Base-by-base conservation (phyloP, 1,140 invertebrate genomes). In the Telenomus remus region DNA sequence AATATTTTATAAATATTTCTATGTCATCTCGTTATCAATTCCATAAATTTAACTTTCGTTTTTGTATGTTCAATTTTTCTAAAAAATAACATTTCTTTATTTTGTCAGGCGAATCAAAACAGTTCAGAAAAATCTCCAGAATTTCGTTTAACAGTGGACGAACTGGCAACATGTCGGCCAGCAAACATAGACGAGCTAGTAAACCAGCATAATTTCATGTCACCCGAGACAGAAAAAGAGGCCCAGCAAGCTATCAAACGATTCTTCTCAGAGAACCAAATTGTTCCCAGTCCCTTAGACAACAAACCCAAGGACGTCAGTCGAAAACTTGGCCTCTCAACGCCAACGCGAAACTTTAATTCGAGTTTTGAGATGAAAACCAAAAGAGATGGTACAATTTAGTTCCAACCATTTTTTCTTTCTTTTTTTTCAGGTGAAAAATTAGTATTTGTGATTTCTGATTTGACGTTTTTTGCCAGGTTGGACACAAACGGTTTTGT, bases 401-500 rank as follows among this genome's bases (percentile, higher is more conserved):
- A n/a, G n/a, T n/a, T n/a, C n/a, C n/a, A n/a, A n/a, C n/a, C n/a
- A n/a, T n/a, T n/a, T n/a, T n/a, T n/a, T n/a, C n/a, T n/a, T n/a
- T n/a, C n/a, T n/a, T n/a, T n/a, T n/a, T n/a, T n/a, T n/a, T n/a
- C n/a, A n/a, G n/a, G n/a, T n/a, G n/a, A n/a, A n/a, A n/a, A n/a
- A n/a, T n/a, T n/a, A n/a, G n/a, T n/a, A n/a, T n/a, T n/a, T n/a
- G n/a, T n/a, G n/a, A n/a, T n/a, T n/a, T n/a, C n/a, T n/a, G n/a
- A n/a, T n/a, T n/a, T n/a, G n/a, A n/a, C n/a, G n/a, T 66, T 59
- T 63, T 61, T 63, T 48, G n/a, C 39, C 64, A 91, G 91, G 84
- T 72, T 91, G 88, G 88, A 85, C 88, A 44, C 91, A 92, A 84
- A 92, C 91, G 64, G 76, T 89, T 66, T 83, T 92, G 35, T 89